These are phyloP conservation scores for Ptychodera flava DNA, from an alignment of 35 echinoderm and acorn worm genomes.

Conservation along the genomic window DNA sequence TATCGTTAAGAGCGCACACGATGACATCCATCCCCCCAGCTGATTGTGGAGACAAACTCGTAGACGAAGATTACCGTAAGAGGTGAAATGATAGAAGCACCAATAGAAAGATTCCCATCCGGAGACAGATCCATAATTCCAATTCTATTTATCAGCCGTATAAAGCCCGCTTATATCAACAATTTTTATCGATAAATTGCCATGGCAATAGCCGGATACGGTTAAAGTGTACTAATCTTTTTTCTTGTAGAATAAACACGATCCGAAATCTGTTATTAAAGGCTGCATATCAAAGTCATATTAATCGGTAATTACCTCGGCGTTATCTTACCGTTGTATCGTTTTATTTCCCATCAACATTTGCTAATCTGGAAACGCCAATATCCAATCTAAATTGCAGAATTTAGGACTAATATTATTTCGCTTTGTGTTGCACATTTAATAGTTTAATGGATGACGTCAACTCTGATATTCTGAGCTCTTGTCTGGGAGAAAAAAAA, in stretches of 20 bases:
- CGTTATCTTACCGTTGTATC: background rate
- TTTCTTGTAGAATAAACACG: background rate
- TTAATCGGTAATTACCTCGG: background rate
- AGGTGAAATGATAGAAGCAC: too few relatives aligned
- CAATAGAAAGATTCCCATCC: too few relatives aligned
- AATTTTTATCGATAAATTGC: background rate
- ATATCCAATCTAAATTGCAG: background rate
- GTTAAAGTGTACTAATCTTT: background rate
- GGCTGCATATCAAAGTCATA: background rate
- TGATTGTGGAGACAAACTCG: too few relatives aligned
- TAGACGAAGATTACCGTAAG: too few relatives aligned
- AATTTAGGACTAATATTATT: background rate
- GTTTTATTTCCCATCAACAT: background rate
- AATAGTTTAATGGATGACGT: background rate
- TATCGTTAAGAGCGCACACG: background rate
- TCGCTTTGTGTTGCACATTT: background rate
- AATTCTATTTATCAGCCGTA: background rate
- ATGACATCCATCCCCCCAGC: background rate
- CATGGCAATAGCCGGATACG: background rate
- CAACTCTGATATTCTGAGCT: background rate
- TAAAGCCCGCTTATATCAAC: background rate
- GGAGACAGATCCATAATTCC: background rate
- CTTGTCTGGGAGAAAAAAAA: too few relatives aligned
- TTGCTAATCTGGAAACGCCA: background rate
- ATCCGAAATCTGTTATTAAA: background rate